phyloP scores from a whole-genome alignment of 2,888 invertebrate species.

The Omphaloscelis lunosa region DNA sequence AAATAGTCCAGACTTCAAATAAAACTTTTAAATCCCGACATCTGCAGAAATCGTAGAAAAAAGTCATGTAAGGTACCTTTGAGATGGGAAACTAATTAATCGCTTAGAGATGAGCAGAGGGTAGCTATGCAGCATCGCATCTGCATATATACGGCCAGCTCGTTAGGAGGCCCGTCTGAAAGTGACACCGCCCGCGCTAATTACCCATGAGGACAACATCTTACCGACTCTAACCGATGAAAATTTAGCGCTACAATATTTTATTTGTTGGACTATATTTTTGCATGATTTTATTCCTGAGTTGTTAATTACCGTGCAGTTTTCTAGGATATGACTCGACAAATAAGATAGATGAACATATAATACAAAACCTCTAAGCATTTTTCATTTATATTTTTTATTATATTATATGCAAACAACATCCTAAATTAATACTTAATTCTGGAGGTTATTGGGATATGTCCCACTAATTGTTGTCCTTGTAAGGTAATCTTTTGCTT shows the following conservation, averaged over 20 bases:
- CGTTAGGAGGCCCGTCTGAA: slow-evolving; percentile 86
- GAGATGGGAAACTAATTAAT: slow-evolving; percentile 77
- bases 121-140: slow-evolving; percentile 70
- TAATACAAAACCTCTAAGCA: not conserved
- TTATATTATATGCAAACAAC: not conserved
- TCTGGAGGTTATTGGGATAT: not conserved
- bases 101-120: slow-evolving; percentile 65
- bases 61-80: slow-evolving; percentile 40
- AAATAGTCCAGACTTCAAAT: not conserved
- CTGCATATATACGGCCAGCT: slow-evolving; percentile 76
- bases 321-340: not conserved
- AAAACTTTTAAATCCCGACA: slow-evolving; percentile 20
- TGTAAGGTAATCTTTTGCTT: not conserved
- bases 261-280: slow-evolving; percentile 20
- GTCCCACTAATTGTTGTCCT: not conserved
- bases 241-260: slow-evolving; percentile 67
- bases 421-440: not conserved
- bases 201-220: slow-evolving; percentile 84
- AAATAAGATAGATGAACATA: not conserved
- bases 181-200: slow-evolving; percentile 87
- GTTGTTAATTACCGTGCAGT: not conserved
- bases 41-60: slow-evolving; percentile 30
- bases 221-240: slow-evolving; percentile 69
- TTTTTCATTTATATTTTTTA: not conserved
- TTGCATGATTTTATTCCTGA: not conserved